phyloP scores from a whole-genome alignment of 2,113 vertebrate genomes.

The Rhabdomys dilectus region DNA sequence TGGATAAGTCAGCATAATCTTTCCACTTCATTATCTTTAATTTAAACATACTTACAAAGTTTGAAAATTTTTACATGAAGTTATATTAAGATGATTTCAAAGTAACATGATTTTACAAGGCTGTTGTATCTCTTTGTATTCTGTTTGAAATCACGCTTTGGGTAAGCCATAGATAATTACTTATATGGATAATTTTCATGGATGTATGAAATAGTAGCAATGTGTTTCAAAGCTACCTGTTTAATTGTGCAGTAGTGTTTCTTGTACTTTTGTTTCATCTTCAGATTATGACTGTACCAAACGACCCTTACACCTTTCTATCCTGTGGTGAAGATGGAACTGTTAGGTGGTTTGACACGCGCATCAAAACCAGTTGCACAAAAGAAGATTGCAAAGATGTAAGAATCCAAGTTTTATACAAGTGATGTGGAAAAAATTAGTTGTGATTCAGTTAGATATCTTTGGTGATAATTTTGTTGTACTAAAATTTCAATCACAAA shows the following conservation, averaged over 20 bases:
- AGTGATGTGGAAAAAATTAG: conserved; percentile 10
- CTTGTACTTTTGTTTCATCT: conserved; percentile 19
- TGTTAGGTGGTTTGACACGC: conserved; percentile 98
- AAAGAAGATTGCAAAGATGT: conserved; percentile 99
- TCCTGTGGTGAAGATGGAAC: conserved; percentile 99
- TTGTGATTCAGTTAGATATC: conserved; percentile 25
- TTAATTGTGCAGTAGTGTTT: neutral
- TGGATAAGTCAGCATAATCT: neutral
- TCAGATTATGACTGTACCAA: conserved; percentile 99
- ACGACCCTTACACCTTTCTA: conserved; percentile 98
- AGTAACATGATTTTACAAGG: neutral
- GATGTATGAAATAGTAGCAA: neutral
- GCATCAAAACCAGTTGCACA: conserved; percentile 97
- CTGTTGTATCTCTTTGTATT: neutral
- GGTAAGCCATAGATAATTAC: neutral
- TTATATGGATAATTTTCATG: neutral
- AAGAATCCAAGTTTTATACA: conserved; percentile 84
- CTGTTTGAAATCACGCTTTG: neutral
- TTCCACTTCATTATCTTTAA: neutral
- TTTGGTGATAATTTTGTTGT: conserved; percentile 18
- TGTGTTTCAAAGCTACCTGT: conserved; percentile 11
- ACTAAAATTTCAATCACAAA: conserved; percentile 25
- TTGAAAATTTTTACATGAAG: conserved; percentile 30
- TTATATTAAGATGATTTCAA: conserved; percentile 26
- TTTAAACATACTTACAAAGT: neutral